Conservation (phyloP, 2,888 invertebrate species). For the Disparrhopalites patrizii region DNA sequence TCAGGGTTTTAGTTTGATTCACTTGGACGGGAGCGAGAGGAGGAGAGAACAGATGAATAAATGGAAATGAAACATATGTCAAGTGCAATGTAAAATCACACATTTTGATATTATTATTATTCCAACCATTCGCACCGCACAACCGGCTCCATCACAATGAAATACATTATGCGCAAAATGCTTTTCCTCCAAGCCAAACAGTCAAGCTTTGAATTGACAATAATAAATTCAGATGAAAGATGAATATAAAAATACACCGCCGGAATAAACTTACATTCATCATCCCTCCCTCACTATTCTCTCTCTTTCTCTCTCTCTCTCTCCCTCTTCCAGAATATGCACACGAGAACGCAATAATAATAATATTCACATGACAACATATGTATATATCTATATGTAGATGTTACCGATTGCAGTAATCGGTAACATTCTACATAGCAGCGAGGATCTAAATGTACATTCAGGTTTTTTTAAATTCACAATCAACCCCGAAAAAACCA, state of each 20-base stretch:
- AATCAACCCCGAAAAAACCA: too few species aligned
- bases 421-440: too few species aligned
- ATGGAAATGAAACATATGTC: constrained; percentile 33
- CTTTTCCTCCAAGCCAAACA: constrained; percentile 24
- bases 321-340: background rate
- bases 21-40: constrained; percentile 5
- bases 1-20: constrained; percentile 14
- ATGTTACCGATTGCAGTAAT: too few species aligned
- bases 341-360: too few species aligned
- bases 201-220: constrained; percentile 25
- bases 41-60: constrained; percentile 25
- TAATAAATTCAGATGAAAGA: constrained; percentile 23
- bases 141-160: constrained; percentile 27
- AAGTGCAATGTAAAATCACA: constrained; percentile 31
- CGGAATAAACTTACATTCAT: constrained; percentile 21
- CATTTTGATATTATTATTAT: constrained; percentile 21
- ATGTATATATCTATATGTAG: background rate
- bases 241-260: constrained; percentile 8
- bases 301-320: background rate
- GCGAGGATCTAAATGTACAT: too few species aligned
- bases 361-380: too few species aligned
- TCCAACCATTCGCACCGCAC: constrained; percentile 21
- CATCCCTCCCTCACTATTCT: background rate
- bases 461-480: too few species aligned
- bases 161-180: constrained; percentile 33